Conservation (phyloP, 2,113 vertebrate genomes). For the Orcinus orca region DNA sequence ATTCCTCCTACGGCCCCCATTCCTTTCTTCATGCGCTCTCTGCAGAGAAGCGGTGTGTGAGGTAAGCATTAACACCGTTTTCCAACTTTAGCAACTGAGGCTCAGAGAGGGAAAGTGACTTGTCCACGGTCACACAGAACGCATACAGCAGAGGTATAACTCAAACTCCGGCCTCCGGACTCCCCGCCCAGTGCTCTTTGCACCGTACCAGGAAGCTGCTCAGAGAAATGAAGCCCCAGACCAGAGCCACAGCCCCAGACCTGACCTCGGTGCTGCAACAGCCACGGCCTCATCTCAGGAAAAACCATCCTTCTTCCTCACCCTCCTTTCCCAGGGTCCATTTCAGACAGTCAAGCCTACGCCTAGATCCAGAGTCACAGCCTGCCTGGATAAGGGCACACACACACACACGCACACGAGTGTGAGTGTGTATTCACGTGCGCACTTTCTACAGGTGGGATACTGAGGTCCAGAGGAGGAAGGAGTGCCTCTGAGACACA, state of each 20-base stretch:
- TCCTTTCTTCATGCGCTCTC: not conserved
- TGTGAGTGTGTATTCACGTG: too few species aligned
- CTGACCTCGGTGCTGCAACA: rapidly evolving
- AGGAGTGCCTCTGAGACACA: not conserved
- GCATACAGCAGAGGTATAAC: not conserved
- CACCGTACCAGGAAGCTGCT: not conserved
- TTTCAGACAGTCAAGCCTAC: not conserved
- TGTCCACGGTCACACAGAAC: not conserved
- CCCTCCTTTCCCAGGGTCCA: not conserved
- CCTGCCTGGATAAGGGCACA: not conserved
- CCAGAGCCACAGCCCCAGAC: not conserved
- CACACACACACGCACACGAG: not conserved
- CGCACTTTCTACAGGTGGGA: not conserved
- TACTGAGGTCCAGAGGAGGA: not conserved
- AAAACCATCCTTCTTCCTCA: not conserved
- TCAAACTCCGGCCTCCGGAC: not conserved
- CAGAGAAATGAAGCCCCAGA: not conserved
- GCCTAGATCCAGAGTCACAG: not conserved
- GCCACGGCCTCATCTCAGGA: not conserved
- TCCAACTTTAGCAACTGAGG: not conserved
- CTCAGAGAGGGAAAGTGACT: not conserved
- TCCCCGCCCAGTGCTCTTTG: not conserved
- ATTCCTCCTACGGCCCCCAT: not conserved
- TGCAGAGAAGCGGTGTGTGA: not conserved
- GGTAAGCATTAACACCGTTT: rapidly evolving